Conservation (phyloP, 2,888 invertebrate genomes). For the Falcaria lacertinaria region DNA sequence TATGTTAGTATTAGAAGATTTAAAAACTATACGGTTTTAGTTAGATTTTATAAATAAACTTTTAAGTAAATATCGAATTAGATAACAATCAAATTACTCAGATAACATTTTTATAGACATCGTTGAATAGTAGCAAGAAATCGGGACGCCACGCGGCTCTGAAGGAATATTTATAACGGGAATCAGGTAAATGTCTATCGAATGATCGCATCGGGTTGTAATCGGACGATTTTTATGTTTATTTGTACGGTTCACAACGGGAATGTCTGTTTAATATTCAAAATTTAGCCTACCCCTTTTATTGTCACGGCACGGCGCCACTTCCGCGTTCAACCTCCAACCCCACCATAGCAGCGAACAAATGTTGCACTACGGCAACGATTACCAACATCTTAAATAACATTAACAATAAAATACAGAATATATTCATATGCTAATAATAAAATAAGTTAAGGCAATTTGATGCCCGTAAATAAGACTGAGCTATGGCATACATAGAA, state of each 20-base stretch:
- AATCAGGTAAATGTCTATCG: constrained; percentile 39
- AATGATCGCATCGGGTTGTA: constrained; percentile 41
- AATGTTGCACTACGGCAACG: background rate
- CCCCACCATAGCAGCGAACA: constrained; percentile 14
- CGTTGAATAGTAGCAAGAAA: constrained; percentile 29
- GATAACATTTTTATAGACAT: constrained; percentile 25
- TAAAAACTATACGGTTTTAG: constrained; percentile 1
- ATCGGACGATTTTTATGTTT: constrained; percentile 45
- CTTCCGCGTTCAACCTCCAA: constrained; percentile 30
- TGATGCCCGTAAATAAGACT: too few species aligned
- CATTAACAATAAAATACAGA: too few species aligned
- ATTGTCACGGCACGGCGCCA: constrained; percentile 40
- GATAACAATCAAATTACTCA: constrained; percentile 11
- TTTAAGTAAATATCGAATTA: constrained; percentile 8
- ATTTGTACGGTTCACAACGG: constrained; percentile 37
- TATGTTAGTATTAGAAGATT: background rate
- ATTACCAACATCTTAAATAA: background rate
- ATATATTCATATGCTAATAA: too few species aligned
- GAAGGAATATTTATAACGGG: constrained; percentile 43
- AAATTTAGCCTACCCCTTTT: constrained; percentile 63
- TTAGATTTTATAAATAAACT: constrained; percentile 12
- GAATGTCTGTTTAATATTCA: constrained; percentile 57
- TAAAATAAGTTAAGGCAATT: too few species aligned
- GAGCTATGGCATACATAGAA: too few species aligned
- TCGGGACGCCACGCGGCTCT: constrained; percentile 13